Conservation (phyloP, 2,797 vertebrate genomes). For the Rhincodon typus region DNA sequence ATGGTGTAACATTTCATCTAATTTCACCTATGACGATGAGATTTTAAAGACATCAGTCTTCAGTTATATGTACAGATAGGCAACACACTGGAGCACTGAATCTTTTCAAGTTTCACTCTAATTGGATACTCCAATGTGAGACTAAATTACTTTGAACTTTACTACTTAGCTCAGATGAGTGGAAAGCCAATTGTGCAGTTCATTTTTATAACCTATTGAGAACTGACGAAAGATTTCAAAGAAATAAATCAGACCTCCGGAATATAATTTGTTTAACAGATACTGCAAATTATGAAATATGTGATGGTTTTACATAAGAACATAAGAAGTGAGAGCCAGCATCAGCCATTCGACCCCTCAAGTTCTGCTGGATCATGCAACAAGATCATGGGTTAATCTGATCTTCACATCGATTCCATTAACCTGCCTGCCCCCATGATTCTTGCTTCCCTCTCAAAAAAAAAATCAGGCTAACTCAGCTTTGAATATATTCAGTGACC, state of each 20-base stretch:
- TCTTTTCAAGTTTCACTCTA: conserved; percentile 14
- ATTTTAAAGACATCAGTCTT: conserved; percentile 31
- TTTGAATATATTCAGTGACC: neutral
- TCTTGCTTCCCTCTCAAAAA: neutral
- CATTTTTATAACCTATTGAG: conserved; percentile 14
- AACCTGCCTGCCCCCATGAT: neutral
- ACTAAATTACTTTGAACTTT: conserved; percentile 34
- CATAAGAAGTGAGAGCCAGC: neutral
- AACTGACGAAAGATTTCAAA: neutral
- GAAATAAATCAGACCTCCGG: neutral
- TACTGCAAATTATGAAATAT: conserved; percentile 1
- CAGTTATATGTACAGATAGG: neutral
- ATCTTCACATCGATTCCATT: neutral
- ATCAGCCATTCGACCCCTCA: neutral
- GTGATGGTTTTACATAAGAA: neutral
- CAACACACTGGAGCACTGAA: neutral
- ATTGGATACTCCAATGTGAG: neutral
- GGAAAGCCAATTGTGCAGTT: neutral
- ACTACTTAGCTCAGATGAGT: conserved; percentile 15
- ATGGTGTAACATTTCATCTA: conserved; percentile 24
- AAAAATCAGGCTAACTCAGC: neutral
- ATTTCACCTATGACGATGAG: conserved; percentile 11
- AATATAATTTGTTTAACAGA: neutral
- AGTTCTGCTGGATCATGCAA: neutral
- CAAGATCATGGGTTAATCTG: neutral